Evolutionary conservation across 2,113 vertebrate species (phyloP).

Genomic region (Oryzias curvinotus): DNA sequence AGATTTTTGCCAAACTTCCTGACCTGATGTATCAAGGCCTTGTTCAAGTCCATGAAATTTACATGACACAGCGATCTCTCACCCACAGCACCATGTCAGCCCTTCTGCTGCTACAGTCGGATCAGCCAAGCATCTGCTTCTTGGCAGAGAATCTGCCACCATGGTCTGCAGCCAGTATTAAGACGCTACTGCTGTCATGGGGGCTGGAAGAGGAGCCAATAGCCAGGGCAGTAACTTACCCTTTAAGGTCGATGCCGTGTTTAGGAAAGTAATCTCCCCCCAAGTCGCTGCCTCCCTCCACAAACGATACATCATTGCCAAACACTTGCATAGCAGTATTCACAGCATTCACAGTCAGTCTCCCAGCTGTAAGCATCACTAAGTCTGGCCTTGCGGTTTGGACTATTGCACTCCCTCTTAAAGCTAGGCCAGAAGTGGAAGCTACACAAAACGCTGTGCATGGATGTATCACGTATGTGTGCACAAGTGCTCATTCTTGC

Average conservation of each 20-base stretch:
- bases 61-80: background rate
- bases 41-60: background rate
- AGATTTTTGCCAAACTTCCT: too few species aligned
- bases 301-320: conserved; percentile 65
- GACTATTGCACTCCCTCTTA: conserved; percentile 20
- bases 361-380: conserved; percentile 25
- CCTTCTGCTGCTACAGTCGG: conserved; percentile 23
- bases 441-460: conserved; percentile 11
- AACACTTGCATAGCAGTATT: conserved; percentile 54
- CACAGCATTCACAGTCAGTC: conserved; percentile 38
- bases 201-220: conserved; percentile 50
- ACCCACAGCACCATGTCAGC: conserved; percentile 4
- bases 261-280: conserved; percentile 62
- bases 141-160: conserved; percentile 53
- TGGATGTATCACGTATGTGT: background rate
- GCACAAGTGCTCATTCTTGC: too few species aligned
- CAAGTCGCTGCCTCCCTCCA: conserved; percentile 44
- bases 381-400: conserved; percentile 30
- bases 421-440: conserved; percentile 6
- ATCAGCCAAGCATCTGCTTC: conserved; percentile 37
- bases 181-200: conserved; percentile 66
- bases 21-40: background rate
- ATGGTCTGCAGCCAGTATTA: conserved; percentile 59
- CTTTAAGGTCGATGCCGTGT: conserved; percentile 57
- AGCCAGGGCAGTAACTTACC: conserved; percentile 60